phyloP scores from a whole-genome alignment of 2,888 invertebrate species.

The Opisthograptis luteolata region DNA sequence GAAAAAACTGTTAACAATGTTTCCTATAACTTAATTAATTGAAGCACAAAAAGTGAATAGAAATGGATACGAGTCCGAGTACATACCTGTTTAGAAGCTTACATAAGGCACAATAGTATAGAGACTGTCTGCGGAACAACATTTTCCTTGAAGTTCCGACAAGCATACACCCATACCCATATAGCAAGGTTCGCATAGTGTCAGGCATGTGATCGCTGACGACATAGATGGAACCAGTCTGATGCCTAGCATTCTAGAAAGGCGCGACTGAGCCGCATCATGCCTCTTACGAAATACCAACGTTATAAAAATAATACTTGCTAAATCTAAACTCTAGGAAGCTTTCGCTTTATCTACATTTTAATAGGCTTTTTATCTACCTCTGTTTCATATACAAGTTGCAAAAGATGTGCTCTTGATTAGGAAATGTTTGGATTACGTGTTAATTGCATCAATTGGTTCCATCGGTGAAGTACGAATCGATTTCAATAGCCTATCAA shows the following conservation, averaged over 20 bases:
- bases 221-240: conserved; percentile 36
- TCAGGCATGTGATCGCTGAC: conserved; percentile 19
- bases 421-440: conserved; percentile 8
- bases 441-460: conserved; percentile 1
- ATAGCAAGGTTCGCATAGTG: conserved; percentile 18
- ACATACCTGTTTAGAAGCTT: no score
- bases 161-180: neutral
- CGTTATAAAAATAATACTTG: conserved; percentile 32
- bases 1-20: no score
- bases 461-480: conserved; percentile 1
- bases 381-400: conserved; percentile 3
- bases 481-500: conserved; percentile 5
- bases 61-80: no score
- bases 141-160: conserved; percentile 10
- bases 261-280: conserved; percentile 19
- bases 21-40: no score
- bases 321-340: conserved; percentile 19
- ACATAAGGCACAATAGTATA: neutral
- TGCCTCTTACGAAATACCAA: conserved; percentile 34
- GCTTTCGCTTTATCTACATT: conserved; percentile 33
- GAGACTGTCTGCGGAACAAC: neutral
- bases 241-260: conserved; percentile 36
- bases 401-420: conserved; percentile 10
- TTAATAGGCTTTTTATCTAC: conserved; percentile 8
- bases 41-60: no score